These are phyloP conservation scores for Pasiphila rectangulata DNA, from an alignment of 2,888 invertebrate species.

Conservation along the genomic window DNA sequence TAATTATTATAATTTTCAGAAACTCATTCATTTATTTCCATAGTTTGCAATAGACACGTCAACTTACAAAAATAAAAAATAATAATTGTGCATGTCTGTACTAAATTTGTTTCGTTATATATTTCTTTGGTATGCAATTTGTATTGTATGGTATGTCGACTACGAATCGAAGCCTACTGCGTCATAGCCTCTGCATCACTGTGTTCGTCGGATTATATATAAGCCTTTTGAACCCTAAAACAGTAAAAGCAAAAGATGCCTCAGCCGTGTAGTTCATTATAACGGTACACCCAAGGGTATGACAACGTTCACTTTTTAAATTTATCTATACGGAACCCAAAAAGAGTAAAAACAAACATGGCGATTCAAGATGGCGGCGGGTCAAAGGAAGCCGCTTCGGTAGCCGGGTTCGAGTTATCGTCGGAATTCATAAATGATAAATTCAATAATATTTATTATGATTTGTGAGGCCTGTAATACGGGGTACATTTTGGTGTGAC, in stretches of 20 bases:
- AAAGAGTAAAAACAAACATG: slow-evolving; percentile 71
- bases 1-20: too few species aligned
- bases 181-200: too few species aligned
- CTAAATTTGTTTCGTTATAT: too few species aligned
- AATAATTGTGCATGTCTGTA: too few species aligned
- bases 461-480: slow-evolving; percentile 48
- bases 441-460: slow-evolving; percentile 76
- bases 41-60: too few species aligned
- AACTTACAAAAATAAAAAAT: too few species aligned
- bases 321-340: slow-evolving; percentile 41
- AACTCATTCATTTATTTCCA: too few species aligned
- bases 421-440: slow-evolving; percentile 78
- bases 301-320: slow-evolving; percentile 16
- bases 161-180: too few species aligned
- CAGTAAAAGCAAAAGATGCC: background rate
- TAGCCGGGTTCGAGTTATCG: slow-evolving; percentile 58
- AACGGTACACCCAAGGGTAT: slow-evolving; percentile 11
- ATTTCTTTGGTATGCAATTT: too few species aligned
- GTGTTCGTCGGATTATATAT: too few species aligned
- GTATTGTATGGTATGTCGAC: too few species aligned
- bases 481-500: slow-evolving; percentile 48
- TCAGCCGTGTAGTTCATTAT: slow-evolving; percentile 2
- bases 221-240: background rate
- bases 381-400: slow-evolving; percentile 68
- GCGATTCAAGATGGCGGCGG: slow-evolving; percentile 65